phyloP scores from a whole-genome alignment of 2,113 vertebrate species.

The Misgurnus mizolepis region DNA sequence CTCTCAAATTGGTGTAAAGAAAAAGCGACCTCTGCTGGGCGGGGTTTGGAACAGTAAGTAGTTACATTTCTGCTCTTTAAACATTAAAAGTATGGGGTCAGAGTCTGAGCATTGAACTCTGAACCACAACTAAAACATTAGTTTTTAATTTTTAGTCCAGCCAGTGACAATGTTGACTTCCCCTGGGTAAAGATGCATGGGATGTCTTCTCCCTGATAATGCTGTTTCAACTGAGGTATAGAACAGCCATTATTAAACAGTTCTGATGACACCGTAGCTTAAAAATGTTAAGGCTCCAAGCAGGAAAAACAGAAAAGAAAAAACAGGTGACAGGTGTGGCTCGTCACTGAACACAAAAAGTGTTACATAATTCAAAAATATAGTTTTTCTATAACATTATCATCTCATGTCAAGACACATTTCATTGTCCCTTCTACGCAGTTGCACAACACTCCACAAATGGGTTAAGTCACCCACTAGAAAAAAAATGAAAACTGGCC shows the following conservation, averaged over 20 bases:
- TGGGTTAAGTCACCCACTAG: slow-evolving; percentile 58
- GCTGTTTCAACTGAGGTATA: slow-evolving; percentile 64
- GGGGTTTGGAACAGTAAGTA: slow-evolving; percentile 75
- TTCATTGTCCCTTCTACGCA: slow-evolving; percentile 66
- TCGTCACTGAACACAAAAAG: slow-evolving; percentile 52
- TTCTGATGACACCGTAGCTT: slow-evolving; percentile 57
- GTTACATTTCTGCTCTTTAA: slow-evolving; percentile 72
- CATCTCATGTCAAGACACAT: slow-evolving; percentile 58
- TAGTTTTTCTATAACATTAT: slow-evolving; percentile 62
- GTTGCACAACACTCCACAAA: slow-evolving; percentile 61
- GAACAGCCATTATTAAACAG: slow-evolving; percentile 58
- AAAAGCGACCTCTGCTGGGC: slow-evolving; percentile 69
- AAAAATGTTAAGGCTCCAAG: slow-evolving; percentile 70
- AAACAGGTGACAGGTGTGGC: slow-evolving; percentile 49
- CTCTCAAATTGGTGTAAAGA: slow-evolving; percentile 67
- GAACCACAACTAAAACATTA: slow-evolving; percentile 57
- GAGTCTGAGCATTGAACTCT: slow-evolving; percentile 52
- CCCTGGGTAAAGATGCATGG: slow-evolving; percentile 57
- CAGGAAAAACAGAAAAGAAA: slow-evolving; percentile 50
- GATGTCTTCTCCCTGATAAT: slow-evolving; percentile 70
- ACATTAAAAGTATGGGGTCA: slow-evolving; percentile 40
- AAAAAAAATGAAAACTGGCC: slow-evolving; percentile 69
- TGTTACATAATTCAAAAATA: slow-evolving; percentile 65
- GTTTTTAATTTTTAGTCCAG: slow-evolving; percentile 50
- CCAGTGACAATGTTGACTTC: slow-evolving; percentile 62